These are phyloP conservation scores for Paracentrotus lividus DNA, from an alignment of 53 echinoderm and acorn worm species.

Conservation along the genomic window DNA sequence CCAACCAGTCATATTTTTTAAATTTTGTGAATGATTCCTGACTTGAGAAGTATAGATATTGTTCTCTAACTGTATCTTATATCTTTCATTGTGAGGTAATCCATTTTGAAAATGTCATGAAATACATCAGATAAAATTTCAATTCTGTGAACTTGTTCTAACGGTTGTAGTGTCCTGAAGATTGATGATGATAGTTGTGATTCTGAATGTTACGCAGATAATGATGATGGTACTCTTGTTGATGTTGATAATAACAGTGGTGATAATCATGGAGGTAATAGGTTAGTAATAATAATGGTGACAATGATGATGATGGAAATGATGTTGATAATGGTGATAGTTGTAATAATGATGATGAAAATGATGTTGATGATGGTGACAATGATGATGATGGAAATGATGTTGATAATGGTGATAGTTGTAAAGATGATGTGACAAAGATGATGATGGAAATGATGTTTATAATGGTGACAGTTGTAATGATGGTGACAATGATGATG, in stretches of 20 bases:
- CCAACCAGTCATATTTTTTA: no score
- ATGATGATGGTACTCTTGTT: no score
- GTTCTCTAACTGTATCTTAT: no score
- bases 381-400: not conserved
- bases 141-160: no score
- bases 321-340: not conserved
- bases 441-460: not conserved
- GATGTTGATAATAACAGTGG: not conserved
- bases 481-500: not conserved
- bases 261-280: no score
- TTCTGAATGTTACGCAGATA: not conserved
- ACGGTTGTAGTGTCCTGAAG: no score
- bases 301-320: not conserved
- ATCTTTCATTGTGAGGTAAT: no score
- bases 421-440: not conserved
- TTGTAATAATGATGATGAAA: constrained; percentile 42
- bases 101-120: no score
- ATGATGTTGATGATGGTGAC: not conserved
- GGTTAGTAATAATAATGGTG: not conserved
- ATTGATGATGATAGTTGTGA: not conserved
- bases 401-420: constrained; percentile 15
- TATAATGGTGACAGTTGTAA: not conserved
- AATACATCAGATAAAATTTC: no score
- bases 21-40: no score
- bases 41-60: no score